Percentiles rank a stretch among this genome's conserved stretches.
phyloP scores from a whole-genome alignment of 2,888 invertebrate species.

The Campoplex nolae region DNA sequence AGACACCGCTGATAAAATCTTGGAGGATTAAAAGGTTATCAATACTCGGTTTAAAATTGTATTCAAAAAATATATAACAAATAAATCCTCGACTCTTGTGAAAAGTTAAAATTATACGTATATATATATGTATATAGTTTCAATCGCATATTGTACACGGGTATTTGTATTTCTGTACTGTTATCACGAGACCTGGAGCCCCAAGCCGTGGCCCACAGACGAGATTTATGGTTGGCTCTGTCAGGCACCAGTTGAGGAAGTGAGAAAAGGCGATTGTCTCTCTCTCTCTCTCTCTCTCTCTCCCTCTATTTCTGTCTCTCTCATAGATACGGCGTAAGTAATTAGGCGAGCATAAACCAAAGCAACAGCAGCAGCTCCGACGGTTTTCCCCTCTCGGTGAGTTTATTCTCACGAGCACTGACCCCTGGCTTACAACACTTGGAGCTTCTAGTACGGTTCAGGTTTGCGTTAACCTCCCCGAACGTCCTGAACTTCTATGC shows the following conservation, averaged over 20 bases:
- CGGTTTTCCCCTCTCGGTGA: slow-evolving; percentile 36
- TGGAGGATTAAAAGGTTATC: too few relatives aligned
- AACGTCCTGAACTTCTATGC: slow-evolving; percentile 47
- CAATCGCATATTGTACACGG: too few relatives aligned
- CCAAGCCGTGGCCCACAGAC: slow-evolving; percentile 45
- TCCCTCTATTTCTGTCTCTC: background rate
- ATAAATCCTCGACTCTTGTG: too few relatives aligned
- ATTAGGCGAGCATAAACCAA: slow-evolving; percentile 67
- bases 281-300: slow-evolving; percentile 3
- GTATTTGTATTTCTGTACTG: slow-evolving; percentile 1
- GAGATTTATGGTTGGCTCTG: slow-evolving; percentile 69
- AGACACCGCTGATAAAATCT: too few relatives aligned
- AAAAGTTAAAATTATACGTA: too few relatives aligned
- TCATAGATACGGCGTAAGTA: slow-evolving; percentile 69
- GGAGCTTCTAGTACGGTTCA: slow-evolving; percentile 37
- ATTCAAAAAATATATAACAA: too few relatives aligned
- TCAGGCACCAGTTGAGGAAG: slow-evolving; percentile 53
- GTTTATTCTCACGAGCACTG: slow-evolving; percentile 40
- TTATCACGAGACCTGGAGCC: slow-evolving; percentile 50
- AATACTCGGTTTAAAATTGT: too few relatives aligned
- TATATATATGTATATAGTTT: too few relatives aligned
- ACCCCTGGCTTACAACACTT: slow-evolving; percentile 29
- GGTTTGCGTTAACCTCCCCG: slow-evolving; percentile 29
- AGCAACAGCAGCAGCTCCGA: slow-evolving; percentile 44
- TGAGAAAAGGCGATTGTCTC: slow-evolving; percentile 11